Evolutionary conservation across 2,113 vertebrate genomes (phyloP), one percentile per base, ranked within the genome.

Genomic region (Psephotus haematonotus): DNA sequence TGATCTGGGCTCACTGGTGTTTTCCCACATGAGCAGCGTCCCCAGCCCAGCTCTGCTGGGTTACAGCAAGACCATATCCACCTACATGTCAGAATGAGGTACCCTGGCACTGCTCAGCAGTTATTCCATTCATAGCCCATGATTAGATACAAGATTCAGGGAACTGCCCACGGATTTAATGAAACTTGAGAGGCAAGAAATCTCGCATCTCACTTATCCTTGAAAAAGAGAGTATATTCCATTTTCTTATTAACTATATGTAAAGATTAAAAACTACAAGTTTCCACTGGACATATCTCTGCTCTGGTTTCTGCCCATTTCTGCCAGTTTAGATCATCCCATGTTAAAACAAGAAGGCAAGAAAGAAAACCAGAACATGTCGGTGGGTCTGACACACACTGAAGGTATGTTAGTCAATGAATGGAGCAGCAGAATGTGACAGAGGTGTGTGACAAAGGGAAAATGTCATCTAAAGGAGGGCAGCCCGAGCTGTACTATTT

Each of bases 1-100:
- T 1, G 6, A 20, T 2, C 41, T 23, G 39, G 25, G 31, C 18
- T 55, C 1, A 0, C 29, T 8, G 22, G 28, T 15, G 31, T 12
- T 15, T 57, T 14, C 39, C 2, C 9, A 9, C 0, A 0, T 3
- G 31, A 71, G 31, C 68, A 55, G 41, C 11, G 3, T 18, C 35
- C 37, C 53, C 3, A 14, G 62, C 33, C 20, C 2, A 0, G 47
- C 20, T 18, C 31, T 2, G 4, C 23, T 33, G 29, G 13, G 23
- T 9, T 10, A 41, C 53, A 31, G 7, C 33, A 7, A 63, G 17
- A n/a, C 47, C 74, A 49, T 7, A 28, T 17, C 44, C 55, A 53
- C 49, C 60, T 37, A 17, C 0, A 2, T 31, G 27, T 43, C 47
- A 7, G 33, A 64, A 33, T 0, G 4, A 39, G n/a, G 7, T 14